These are phyloP conservation scores for Mayetiola destructor DNA, from an alignment of 2,888 invertebrate genomes.

Conservation along the genomic window DNA sequence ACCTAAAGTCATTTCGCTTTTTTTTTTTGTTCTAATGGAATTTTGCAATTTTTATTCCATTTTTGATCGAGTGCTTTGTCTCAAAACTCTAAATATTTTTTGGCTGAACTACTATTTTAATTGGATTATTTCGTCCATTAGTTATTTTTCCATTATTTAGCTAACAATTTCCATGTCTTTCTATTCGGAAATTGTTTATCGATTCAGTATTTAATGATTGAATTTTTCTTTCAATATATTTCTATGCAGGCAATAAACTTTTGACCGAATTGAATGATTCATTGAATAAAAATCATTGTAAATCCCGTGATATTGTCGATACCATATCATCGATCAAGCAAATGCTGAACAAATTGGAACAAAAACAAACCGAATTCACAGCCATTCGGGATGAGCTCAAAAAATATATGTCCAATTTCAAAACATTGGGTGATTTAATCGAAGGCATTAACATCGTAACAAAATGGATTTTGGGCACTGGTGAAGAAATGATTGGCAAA, in stretches of 20 bases:
- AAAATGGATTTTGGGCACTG: slow-evolving; percentile 64
- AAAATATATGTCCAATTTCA: slow-evolving; percentile 42
- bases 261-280: slow-evolving; percentile 16
- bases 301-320: slow-evolving; percentile 48
- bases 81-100: too few relatives aligned
- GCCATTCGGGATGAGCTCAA: slow-evolving; percentile 46
- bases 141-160: background rate
- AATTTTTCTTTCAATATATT: background rate
- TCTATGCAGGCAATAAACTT: slow-evolving; percentile 10
- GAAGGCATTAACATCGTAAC: slow-evolving; percentile 55
- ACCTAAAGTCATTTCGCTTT: too few relatives aligned
- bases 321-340: slow-evolving; percentile 44
- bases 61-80: too few relatives aligned
- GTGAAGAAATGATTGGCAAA: slow-evolving; percentile 55
- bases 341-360: slow-evolving; percentile 41
- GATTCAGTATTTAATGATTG: too few relatives aligned
- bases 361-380: slow-evolving; percentile 44
- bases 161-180: too few relatives aligned
- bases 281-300: slow-evolving; percentile 21
- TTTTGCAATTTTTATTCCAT: too few relatives aligned
- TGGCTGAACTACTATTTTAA: background rate
- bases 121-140: background rate
- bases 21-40: too few relatives aligned
- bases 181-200: too few relatives aligned
- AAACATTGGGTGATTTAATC: slow-evolving; percentile 45